These are phyloP conservation scores for Heteractis magnifica DNA, from an alignment of 92 coral and sea anemone genomes.

Conservation along the genomic window DNA sequence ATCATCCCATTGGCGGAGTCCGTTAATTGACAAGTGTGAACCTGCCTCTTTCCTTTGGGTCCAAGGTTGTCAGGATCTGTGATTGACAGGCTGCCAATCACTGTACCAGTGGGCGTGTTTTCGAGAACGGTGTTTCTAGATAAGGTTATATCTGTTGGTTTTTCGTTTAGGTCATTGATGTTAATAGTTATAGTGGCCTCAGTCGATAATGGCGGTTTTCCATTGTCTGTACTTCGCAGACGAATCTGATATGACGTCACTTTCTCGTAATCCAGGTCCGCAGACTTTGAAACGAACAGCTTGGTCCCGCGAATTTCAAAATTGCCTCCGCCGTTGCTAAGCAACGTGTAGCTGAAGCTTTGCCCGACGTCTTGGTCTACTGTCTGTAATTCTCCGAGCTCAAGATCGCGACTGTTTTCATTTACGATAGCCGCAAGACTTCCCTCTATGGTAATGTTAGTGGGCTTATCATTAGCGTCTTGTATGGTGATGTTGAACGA, in stretches of 20 bases:
- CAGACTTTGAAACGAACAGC: constrained; percentile 64
- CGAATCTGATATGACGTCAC: constrained; percentile 43
- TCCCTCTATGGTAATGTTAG: constrained; percentile 78
- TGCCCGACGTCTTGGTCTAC: constrained; percentile 84
- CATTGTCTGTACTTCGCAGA: constrained; percentile 78
- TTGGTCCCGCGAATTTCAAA: constrained; percentile 73
- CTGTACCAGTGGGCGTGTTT: constrained; percentile 60
- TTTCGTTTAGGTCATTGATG: constrained; percentile 74
- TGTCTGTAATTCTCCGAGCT: constrained; percentile 74
- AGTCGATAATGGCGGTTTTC: constrained; percentile 61
- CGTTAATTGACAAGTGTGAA: constrained; percentile 63
- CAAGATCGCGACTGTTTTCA: constrained; percentile 71
- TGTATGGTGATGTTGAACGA: constrained; percentile 57
- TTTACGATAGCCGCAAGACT: constrained; percentile 59
- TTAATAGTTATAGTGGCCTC: constrained; percentile 50
- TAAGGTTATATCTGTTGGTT: constrained; percentile 67
- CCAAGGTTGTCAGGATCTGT: constrained; percentile 83
- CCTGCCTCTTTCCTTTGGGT: constrained; percentile 47
- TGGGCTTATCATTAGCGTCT: constrained; percentile 83
- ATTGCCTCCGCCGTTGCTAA: constrained; percentile 52
- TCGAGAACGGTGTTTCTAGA: constrained; percentile 53
- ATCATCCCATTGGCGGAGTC: constrained; percentile 73
- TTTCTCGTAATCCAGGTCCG: constrained; percentile 72
- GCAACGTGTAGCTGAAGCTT: constrained; percentile 59
- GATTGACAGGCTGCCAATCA: constrained; percentile 73